Evolutionary conservation across 2,113 vertebrate species (phyloP), one percentile per base, ranked within the genome.

Genomic region (Hemibagrus wyckioides): DNA sequence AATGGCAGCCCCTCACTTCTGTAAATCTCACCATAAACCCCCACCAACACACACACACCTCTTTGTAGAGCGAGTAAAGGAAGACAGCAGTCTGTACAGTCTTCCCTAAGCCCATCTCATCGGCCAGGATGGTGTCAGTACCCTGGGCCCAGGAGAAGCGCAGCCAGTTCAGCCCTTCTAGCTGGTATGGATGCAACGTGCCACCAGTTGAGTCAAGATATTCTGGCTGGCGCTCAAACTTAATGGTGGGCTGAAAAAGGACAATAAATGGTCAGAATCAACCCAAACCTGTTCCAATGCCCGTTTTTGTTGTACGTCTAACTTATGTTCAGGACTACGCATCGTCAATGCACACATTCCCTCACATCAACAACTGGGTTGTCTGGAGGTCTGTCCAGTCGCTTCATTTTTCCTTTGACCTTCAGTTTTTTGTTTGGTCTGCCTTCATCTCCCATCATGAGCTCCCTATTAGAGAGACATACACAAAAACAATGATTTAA

Each of bases 111-210:
- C 98, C 98, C 98, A 99, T 99, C 94, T 99, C 98, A 63, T 99
- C 98, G 4, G 98, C 98, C 91, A 99, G 92, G 91, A 99, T 99
- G 80, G 98, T 99, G 90, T 99, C 98, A 0, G 98, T 99, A 89
- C 98, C 98, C 93, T 99, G 98, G 67, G 98, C 97, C 98, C 98
- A 99, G 21, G 98, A 99, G 92, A 99, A 99, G 5, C 98, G 96
- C 88, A 99, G 93, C 98, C 98, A 99, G 92, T 99, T 99, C 69
- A 99, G 94, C 0, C 98, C 98, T 93, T 99, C 98, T 93, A 99
- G 96, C 88, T 99, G 98, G 94, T 99, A 99, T 0, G 98, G 97
- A 86, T 99, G 98, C 88, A 99, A 90, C 0, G 96, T 98, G 0
- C 98, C 98, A 0, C 98, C 97, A 0, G 97, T 99, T 50, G 95